Evolutionary conservation across 2,113 vertebrate genomes (phyloP).

Genomic region (Tamias sibiricus): DNA sequence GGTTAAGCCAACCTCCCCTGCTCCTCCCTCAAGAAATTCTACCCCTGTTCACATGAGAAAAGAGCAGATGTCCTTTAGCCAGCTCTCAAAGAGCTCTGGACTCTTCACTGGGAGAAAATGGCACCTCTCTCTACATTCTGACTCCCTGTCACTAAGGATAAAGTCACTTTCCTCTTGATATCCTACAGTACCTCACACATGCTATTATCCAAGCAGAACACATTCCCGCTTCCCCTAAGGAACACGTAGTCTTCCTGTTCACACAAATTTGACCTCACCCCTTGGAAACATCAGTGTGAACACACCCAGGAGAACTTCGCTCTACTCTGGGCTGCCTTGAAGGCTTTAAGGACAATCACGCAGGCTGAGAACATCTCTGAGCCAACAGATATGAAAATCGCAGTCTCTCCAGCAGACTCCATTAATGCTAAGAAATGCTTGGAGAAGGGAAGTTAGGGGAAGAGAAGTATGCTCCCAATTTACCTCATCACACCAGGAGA

Average conservation of each 20-base stretch:
- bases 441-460: neutral
- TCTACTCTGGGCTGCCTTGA: neutral
- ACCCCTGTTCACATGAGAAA: neutral
- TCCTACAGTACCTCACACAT: neutral
- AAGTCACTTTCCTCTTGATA: neutral
- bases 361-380: neutral
- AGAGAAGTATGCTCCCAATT: neutral
- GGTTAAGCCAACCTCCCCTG: neutral
- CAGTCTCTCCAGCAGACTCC: neutral
- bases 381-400: neutral
- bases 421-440: neutral
- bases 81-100: neutral
- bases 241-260: neutral
- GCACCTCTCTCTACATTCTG: neutral
- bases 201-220: neutral
- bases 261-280: neutral
- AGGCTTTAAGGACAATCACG: too few species aligned
- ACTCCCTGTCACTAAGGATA: neutral
- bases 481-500: neutral
- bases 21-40: neutral
- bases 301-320: neutral
- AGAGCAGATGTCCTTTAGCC: neutral
- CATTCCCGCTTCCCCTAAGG: neutral
- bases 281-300: neutral
- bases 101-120: accelerated